Evolutionary conservation across 2,888 invertebrate species (phyloP).

Genomic region (Drosophila emarginata): DNA sequence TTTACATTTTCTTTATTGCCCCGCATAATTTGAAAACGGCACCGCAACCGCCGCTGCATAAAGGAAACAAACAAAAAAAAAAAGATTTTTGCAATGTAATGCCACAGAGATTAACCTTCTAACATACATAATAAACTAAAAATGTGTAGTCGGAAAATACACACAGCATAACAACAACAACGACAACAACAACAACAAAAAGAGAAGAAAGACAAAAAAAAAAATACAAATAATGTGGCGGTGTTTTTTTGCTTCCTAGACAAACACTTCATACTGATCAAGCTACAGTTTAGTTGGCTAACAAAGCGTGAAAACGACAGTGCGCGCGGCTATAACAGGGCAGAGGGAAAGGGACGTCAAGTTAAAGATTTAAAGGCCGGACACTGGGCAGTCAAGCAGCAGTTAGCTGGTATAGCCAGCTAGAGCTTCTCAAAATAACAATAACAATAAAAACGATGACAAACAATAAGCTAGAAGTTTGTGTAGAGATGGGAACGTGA

Average conservation of each 20-base stretch:
- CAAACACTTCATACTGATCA: constrained; percentile 21
- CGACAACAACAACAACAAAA: constrained; percentile 19
- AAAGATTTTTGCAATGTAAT: constrained; percentile 60
- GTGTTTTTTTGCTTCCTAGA: constrained; percentile 44
- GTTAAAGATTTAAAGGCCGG: constrained; percentile 39
- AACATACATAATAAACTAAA: constrained; percentile 67
- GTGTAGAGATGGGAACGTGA: constrained; percentile 1
- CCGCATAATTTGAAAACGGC: constrained; percentile 13
- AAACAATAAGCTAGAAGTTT: constrained; percentile 50
- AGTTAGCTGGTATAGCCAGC: too few relatives aligned
- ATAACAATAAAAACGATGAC: constrained; percentile 64
- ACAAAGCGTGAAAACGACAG: constrained; percentile 78
- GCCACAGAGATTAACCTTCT: constrained; percentile 75
- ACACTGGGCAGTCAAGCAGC: constrained; percentile 48
- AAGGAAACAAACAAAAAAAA: constrained; percentile 20
- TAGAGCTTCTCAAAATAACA: background rate
- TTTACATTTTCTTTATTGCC: constrained; percentile 53
- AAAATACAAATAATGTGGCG: constrained; percentile 1
- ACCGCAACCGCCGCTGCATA: constrained; percentile 34
- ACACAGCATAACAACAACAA: constrained; percentile 19
- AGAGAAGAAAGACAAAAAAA: constrained; percentile 14
- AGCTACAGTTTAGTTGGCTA: constrained; percentile 70
- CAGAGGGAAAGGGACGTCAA: constrained; percentile 16
- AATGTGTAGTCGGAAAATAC: constrained; percentile 45
- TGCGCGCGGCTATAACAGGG: constrained; percentile 39